Conservation (phyloP, 2,888 invertebrate species). For the Limnephilus rhombicus region DNA sequence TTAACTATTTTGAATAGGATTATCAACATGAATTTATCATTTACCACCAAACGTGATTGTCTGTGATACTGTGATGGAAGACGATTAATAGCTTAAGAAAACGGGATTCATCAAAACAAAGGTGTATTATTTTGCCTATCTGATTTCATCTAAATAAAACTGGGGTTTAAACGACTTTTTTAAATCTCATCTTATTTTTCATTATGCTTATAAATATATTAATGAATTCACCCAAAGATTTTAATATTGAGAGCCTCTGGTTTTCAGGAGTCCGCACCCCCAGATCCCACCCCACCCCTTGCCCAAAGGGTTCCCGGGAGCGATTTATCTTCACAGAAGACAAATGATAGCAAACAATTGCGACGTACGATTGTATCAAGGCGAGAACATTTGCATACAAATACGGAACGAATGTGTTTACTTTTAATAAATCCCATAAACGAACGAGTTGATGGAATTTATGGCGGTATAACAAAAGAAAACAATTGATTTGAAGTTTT, state of each 20-base stretch:
- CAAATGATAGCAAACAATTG: constrained; percentile 66
- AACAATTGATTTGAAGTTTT: background rate
- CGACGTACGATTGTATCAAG: constrained; percentile 62
- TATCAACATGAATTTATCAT: too few species aligned
- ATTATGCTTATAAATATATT: background rate
- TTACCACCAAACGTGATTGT: too few species aligned
- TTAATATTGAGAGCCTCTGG: background rate
- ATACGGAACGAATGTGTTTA: constrained; percentile 62
- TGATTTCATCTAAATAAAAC: background rate
- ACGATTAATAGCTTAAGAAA: background rate
- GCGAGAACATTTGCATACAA: constrained; percentile 65
- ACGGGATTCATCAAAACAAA: background rate
- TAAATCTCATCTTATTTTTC: background rate
- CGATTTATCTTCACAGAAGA: constrained; percentile 66
- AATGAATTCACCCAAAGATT: background rate
- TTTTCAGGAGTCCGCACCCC: background rate
- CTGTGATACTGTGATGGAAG: background rate
- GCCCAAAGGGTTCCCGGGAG: constrained; percentile 62
- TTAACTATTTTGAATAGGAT: background rate
- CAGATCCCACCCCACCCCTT: constrained; percentile 4
- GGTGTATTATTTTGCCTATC: too few species aligned
- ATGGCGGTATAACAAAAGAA: background rate
- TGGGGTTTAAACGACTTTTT: background rate
- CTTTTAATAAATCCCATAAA: constrained; percentile 61
- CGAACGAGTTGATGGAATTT: constrained; percentile 32